Base-by-base conservation (phyloP, 1,140 invertebrate species). In the Sweltsa coloradensis region DNA sequence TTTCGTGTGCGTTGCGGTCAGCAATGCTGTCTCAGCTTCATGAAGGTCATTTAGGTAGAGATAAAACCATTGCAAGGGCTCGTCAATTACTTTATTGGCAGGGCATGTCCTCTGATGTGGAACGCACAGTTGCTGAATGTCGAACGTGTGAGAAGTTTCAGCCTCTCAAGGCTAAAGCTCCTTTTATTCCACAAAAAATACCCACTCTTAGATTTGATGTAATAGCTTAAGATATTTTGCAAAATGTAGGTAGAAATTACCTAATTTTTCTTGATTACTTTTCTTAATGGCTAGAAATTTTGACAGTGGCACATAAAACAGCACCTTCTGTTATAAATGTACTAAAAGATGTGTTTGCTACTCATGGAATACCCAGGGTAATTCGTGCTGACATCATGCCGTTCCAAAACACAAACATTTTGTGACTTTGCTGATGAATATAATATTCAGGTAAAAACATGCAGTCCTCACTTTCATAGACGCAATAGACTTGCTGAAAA, bases 51-150 rank as follows among this genome's bases (percentile, higher is more conserved):
- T 42, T 5, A 18, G 41, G 41, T 7, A 24, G 14, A 18, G 14
- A 18, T 14, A 42, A 24, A 23, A 42, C 41, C 3, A 42, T 14
- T 14, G 18, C 16, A 14, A 42, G 23, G n/a, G 41, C 16, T 42
- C 41, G 22, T 7, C 16, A 42, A 34, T 21, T 42, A 44, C 23
- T 47, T 44, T 47, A 43, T 47, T 47, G 45, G 45, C 45, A 36
- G 4, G 18, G 16, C n/a, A 40, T 47, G 22, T 45, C 19, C 14
- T 9, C 16, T 4, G 41, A 47, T 9, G 14, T 47, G 18, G 36
- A 23, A 25, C 14, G n/a, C 11, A 21, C 24, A 7, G 45, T 47
- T 14, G 11, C 21, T 45, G 45, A 47, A 13, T 47, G 45, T 44
- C 13, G 22, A 45, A 9, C 26, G 5, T 47, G 45, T 47, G 18